Evolutionary conservation across 2,113 vertebrate genomes (phyloP).

Genomic region (Collichthys lucidus): DNA sequence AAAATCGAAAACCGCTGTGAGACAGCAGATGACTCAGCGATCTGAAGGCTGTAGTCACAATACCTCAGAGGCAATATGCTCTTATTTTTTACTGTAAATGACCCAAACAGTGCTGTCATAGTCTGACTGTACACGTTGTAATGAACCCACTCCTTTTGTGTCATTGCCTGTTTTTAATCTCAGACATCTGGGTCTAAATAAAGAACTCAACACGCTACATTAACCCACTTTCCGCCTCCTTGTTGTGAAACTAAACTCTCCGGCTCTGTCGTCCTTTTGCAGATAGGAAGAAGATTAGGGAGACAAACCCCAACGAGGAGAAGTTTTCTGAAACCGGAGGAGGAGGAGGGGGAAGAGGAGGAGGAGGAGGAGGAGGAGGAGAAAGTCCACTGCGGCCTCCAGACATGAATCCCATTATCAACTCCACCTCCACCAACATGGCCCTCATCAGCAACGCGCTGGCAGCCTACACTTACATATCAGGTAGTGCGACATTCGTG

Average conservation of each 20-base stretch:
- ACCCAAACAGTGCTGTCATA: background rate
- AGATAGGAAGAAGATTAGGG: constrained; percentile 86
- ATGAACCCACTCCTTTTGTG: background rate
- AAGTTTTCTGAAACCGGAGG: constrained; percentile 72
- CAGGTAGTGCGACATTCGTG: constrained; percentile 80
- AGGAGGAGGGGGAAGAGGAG: constrained; percentile 82
- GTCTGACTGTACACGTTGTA: constrained; percentile 19
- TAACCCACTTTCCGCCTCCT: background rate
- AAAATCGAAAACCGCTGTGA: constrained; percentile 23
- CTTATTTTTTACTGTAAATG: constrained; percentile 58
- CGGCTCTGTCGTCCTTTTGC: constrained; percentile 11
- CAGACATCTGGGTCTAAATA: background rate
- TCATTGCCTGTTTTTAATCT: background rate
- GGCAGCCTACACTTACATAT: constrained; percentile 91
- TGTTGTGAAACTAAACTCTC: constrained; percentile 1
- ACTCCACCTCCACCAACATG: constrained; percentile 87
- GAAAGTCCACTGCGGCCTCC: constrained; percentile 56
- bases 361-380: constrained; percentile 82
- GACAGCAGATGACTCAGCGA: constrained; percentile 44
- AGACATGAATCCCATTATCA: constrained; percentile 80
- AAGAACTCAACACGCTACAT: background rate
- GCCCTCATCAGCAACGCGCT: constrained; percentile 94
- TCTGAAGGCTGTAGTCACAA: constrained; percentile 34
- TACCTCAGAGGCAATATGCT: constrained; percentile 23
- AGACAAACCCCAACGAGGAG: constrained; percentile 80